Evolutionary conservation across 2,113 vertebrate genomes (phyloP).

Genomic region (Otolemur garnettii): DNA sequence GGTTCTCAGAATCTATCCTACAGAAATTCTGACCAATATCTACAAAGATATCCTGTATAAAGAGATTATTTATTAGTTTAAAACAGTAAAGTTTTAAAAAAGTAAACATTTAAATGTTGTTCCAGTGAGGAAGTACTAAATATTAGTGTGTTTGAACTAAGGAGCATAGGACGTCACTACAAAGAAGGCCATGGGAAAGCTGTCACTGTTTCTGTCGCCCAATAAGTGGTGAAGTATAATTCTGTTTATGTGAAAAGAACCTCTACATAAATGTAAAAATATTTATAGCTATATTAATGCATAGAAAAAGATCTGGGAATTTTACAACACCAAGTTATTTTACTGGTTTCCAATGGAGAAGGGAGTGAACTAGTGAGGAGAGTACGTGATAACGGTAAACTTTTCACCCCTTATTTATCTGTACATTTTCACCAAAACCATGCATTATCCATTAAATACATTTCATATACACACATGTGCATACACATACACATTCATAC

Average conservation of each 20-base stretch:
- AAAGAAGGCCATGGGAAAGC: neutral
- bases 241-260: neutral
- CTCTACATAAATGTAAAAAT: neutral
- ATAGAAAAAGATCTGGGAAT: neutral
- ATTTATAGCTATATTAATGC: neutral
- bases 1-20: neutral
- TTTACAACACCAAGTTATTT: neutral
- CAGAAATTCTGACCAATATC: conserved; percentile 37
- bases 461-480: neutral
- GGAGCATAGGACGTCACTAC: neutral
- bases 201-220: neutral
- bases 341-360: neutral
- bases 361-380: neutral
- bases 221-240: neutral
- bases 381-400: neutral
- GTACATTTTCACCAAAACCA: neutral
- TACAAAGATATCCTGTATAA: neutral
- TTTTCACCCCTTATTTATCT: neutral
- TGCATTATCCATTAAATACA: neutral
- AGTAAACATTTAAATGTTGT: neutral
- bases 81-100: neutral
- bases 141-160: neutral
- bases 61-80: neutral
- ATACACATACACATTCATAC: neutral
- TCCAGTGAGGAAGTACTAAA: neutral